phyloP scores from a whole-genome alignment of 2,113 vertebrate genomes.

The Sebastes schlegelii region DNA sequence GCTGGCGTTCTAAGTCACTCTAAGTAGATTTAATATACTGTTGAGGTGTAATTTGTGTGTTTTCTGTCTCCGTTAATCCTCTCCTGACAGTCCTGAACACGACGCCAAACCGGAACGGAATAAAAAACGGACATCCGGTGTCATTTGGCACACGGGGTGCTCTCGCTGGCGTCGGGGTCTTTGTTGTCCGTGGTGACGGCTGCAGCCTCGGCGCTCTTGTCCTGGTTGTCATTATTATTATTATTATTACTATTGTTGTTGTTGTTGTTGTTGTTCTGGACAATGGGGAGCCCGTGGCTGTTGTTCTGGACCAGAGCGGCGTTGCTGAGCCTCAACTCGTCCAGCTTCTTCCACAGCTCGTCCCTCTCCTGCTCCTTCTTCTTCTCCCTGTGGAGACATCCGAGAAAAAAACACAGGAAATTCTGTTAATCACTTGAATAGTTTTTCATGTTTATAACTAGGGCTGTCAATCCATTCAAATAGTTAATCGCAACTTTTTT shows the following conservation, averaged over 20 bases:
- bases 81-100: constrained; percentile 58
- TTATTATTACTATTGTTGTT: constrained; percentile 47
- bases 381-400: constrained; percentile 88
- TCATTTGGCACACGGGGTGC: constrained; percentile 85
- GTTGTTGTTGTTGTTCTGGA: constrained; percentile 83
- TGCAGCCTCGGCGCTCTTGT: constrained; percentile 27
- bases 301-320: constrained; percentile 87
- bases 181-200: constrained; percentile 24
- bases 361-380: constrained; percentile 97
- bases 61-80: constrained; percentile 53
- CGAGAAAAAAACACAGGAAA: neutral
- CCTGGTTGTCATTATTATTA: constrained; percentile 42
- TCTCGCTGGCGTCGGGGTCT: constrained; percentile 47
- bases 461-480: too few relatives aligned
- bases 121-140: constrained; percentile 65
- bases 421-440: too few relatives aligned
- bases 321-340: constrained; percentile 89
- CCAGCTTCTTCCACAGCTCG: constrained; percentile 95
- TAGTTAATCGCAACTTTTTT: too few relatives aligned
- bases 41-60: constrained; percentile 86
- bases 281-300: constrained; percentile 83
- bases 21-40: constrained; percentile 83
- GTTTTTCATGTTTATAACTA: too few relatives aligned
- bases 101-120: constrained; percentile 79
- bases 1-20: constrained; percentile 77